Conservation (phyloP, 2,113 vertebrate species). For the Edolisoma coerulescens region DNA sequence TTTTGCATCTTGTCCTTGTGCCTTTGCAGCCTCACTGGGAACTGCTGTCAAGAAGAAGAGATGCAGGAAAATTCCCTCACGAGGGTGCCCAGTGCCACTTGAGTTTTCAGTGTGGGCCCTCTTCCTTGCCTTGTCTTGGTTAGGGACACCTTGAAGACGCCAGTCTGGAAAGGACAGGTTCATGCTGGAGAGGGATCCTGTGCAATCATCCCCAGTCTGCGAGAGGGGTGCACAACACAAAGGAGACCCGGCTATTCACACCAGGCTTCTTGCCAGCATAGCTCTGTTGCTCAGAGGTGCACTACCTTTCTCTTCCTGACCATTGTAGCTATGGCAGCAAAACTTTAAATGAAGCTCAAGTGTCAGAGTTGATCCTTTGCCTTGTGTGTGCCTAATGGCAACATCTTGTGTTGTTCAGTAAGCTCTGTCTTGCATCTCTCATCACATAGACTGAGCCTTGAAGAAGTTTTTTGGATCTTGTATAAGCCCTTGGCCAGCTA, state of each 20-base stretch:
- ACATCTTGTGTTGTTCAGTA: background rate
- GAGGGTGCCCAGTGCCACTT: background rate
- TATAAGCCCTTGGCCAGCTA: background rate
- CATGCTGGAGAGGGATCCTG: background rate
- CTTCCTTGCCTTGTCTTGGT: background rate
- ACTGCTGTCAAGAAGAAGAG: background rate
- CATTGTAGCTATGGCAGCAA: background rate
- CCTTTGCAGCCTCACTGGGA: background rate
- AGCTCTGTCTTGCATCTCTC: background rate
- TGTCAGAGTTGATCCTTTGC: background rate
- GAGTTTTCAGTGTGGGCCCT: background rate
- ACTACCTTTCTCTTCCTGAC: background rate
- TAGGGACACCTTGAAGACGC: too few species aligned
- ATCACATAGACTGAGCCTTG: accelerated
- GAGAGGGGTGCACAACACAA: background rate
- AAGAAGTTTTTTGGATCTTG: background rate
- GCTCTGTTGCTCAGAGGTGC: background rate
- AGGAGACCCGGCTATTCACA: background rate
- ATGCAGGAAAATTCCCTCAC: background rate
- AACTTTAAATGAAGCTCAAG: background rate
- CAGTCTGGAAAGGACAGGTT: background rate
- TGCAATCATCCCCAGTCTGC: accelerated
- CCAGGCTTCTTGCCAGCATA: background rate
- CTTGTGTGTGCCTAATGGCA: background rate
- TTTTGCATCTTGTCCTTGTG: background rate